Conservation (phyloP, 2,797 vertebrate genomes). For the Telmatherina bonti region DNA sequence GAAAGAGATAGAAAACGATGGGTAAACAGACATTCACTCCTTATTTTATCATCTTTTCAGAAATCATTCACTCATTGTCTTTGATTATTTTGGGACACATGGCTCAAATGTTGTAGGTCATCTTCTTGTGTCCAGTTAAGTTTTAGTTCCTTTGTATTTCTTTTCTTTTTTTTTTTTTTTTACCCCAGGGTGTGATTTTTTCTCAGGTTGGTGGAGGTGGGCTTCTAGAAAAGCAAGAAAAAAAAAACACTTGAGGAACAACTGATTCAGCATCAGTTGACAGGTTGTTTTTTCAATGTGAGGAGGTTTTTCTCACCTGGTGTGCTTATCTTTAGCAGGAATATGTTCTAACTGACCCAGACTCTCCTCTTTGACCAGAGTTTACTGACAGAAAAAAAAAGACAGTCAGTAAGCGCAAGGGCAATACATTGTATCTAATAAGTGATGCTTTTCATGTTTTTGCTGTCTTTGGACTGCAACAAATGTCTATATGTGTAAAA, state of each 20-base stretch:
- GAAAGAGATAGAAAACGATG: slow-evolving; percentile 32
- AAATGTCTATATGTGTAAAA: not conserved
- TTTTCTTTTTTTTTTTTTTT: slow-evolving; percentile 30
- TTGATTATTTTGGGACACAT: slow-evolving; percentile 74
- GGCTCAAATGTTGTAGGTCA: slow-evolving; percentile 53
- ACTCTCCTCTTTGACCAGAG: slow-evolving; percentile 88
- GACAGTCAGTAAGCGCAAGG: slow-evolving; percentile 7
- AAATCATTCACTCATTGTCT: slow-evolving; percentile 64
- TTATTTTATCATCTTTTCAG: slow-evolving; percentile 32
- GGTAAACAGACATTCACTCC: slow-evolving; percentile 40
- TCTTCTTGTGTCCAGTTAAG: slow-evolving; percentile 66
- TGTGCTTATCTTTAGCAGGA: slow-evolving; percentile 91
- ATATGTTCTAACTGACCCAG: slow-evolving; percentile 93
- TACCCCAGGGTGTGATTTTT: slow-evolving; percentile 43
- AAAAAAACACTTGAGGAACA: slow-evolving; percentile 27
- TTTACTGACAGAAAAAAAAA: slow-evolving; percentile 77
- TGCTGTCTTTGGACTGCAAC: no score
- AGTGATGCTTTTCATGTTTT: no score
- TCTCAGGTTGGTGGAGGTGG: slow-evolving; percentile 40
- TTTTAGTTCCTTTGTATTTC: slow-evolving; percentile 49
- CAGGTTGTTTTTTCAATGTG: slow-evolving; percentile 17
- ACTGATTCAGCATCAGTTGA: slow-evolving; percentile 23
- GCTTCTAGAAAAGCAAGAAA: slow-evolving; percentile 54
- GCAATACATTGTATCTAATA: not conserved
- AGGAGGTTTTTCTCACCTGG: slow-evolving; percentile 70